A percentile compares a stretch with the other conserved stretches of the same genome.
Evolutionary conservation across 2,888 invertebrate species (phyloP).

Genomic region (Aproaerema taeniolella): DNA sequence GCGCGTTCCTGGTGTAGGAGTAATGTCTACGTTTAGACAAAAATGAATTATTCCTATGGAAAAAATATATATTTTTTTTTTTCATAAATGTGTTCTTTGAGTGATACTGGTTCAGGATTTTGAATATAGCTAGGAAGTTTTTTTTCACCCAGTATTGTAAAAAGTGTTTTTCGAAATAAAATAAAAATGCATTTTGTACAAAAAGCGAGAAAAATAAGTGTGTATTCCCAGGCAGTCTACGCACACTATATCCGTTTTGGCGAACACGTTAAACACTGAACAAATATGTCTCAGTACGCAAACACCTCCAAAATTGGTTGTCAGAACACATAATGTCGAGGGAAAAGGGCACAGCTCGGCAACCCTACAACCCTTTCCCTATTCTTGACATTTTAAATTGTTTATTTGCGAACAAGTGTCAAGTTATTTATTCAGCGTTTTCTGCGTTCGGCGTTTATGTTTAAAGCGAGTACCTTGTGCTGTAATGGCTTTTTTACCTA

Average conservation of each 20-base stretch:
- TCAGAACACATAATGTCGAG: conserved; percentile 67
- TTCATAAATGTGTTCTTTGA: too few species aligned
- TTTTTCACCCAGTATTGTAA: too few species aligned
- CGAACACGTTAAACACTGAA: conserved; percentile 28
- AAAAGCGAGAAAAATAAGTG: neutral
- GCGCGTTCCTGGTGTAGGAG: too few species aligned
- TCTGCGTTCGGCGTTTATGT: conserved; percentile 26
- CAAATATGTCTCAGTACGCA: conserved; percentile 35
- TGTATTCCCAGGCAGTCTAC: conserved; percentile 2
- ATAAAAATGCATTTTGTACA: too few species aligned
- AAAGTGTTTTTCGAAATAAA: too few species aligned
- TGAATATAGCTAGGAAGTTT: too few species aligned
- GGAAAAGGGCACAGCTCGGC: conserved; percentile 59
- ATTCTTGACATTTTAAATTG: conserved; percentile 77
- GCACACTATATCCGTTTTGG: conserved; percentile 7
- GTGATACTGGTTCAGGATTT: too few species aligned
- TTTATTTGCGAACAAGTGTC: conserved; percentile 75
- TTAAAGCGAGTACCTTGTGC: too few species aligned
- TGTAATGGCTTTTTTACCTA: too few species aligned
- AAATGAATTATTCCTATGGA: too few species aligned
- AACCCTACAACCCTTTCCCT: conserved; percentile 65
- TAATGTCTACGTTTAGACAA: too few species aligned
- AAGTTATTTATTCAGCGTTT: conserved; percentile 67
- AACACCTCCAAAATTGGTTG: conserved; percentile 63
- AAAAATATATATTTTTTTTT: too few species aligned